Evolutionary conservation across 2,888 invertebrate genomes (phyloP), one percentile per base, ranked within the genome.

Genomic region (Prosopocoilus inquinatus): DNA sequence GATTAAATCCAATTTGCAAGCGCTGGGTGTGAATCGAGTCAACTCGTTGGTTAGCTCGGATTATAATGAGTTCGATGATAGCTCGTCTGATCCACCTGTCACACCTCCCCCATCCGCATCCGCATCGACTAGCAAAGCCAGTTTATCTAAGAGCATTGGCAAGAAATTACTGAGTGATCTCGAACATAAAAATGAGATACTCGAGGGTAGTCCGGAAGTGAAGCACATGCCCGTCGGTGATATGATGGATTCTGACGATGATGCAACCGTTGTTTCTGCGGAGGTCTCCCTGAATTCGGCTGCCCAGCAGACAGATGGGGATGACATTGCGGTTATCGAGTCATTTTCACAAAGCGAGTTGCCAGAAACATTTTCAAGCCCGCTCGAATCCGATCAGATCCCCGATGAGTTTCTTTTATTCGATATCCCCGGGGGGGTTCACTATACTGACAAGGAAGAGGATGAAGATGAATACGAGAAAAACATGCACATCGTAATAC

Each of bases 361-460:
- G 11, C 60, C 60, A 1, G 84, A 86, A 41, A 83, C 82, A 2
- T 82, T 86, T 20, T 83, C 86, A 0, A 84, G 86, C 49, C 81
- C 84, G 0, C 73, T 83, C 15, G 86, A 84, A 64, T 75, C 81
- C 0, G 82, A 81, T 59, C 75, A 75, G 64, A 81, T 82, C 61
- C 78, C 81, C 3, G 84, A 86, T 59, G 85, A 86, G 60, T 87
- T 84, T 66, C 80, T 86, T 7, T 68, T 87, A 1, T 87, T 86
- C 66, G 85, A 85, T 63, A 79, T 84, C 60, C 77, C 82, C 1
- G 79, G 79, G 2, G 80, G 82, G 28, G 79, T 81, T 35, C 84
- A 84, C 57, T 83, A 83, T 66, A 80, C 81, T 9, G 82, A 74
- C 53, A 72, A 75, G 55, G 75, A 69, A 44, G 69, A 67, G 9